Percentiles rank a stretch among this genome's conserved stretches.
These are phyloP conservation scores for Rutilus rutilus DNA, from an alignment of 2,113 vertebrate genomes.

Conservation along the genomic window DNA sequence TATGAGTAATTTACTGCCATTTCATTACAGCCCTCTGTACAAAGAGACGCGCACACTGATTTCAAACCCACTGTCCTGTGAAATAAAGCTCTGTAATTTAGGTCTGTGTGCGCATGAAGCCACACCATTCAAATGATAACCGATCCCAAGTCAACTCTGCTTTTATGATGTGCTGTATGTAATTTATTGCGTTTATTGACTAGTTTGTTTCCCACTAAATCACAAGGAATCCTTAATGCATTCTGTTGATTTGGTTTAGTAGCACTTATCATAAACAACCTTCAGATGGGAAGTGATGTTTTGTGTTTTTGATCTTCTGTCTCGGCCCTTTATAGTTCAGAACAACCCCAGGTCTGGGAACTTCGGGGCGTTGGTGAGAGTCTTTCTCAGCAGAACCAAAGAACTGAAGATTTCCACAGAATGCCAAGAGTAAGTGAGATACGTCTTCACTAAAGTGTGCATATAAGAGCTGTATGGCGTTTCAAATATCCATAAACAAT, in stretches of 20 bases:
- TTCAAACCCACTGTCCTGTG: constrained; percentile 2
- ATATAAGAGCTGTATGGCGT: not conserved
- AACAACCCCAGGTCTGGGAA: constrained; percentile 97
- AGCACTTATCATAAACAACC: not conserved
- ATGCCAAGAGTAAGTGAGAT: constrained; percentile 93
- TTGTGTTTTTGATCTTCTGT: not conserved
- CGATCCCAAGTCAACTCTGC: constrained; percentile 8
- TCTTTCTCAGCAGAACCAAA: constrained; percentile 97
- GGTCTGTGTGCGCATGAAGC: not conserved
- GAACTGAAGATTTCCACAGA: constrained; percentile 97
- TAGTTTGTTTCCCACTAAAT: not conserved
- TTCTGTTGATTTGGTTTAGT: not conserved
- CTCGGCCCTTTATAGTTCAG: constrained; percentile 78
- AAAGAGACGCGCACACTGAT: not conserved
- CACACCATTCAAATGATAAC: constrained; percentile 1
- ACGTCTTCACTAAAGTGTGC: not conserved
- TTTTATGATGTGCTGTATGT: not conserved
- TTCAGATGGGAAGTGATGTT: not conserved
- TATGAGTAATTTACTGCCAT: not conserved
- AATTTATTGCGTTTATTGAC: constrained; percentile 9
- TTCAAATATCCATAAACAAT: not conserved
- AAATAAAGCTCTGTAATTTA: constrained; percentile 21
- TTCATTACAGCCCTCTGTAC: constrained; percentile 8
- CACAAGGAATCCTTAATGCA: not conserved
- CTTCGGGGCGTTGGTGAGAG: constrained; percentile 87